Percentiles rank a stretch among this genome's conserved stretches.
These are phyloP conservation scores for Latrodectus geometricus DNA, from an alignment of 1,140 invertebrate genomes.

Conservation along the genomic window DNA sequence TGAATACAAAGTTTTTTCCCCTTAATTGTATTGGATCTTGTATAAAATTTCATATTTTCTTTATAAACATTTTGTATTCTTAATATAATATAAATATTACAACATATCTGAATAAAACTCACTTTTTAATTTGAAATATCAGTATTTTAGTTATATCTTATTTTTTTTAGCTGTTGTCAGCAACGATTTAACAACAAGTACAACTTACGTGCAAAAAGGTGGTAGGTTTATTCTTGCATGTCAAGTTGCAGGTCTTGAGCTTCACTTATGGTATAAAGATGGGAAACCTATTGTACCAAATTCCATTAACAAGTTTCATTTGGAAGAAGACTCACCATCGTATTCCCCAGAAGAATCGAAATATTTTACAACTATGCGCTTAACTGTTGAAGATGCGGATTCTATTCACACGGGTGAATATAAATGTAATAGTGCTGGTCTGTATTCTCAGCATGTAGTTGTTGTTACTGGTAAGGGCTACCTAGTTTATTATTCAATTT, in stretches of 20 bases:
- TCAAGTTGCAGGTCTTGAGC: constrained; percentile 27
- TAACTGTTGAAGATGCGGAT: constrained; percentile 49
- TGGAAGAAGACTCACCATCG: constrained; percentile 43
- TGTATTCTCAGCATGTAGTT: constrained; percentile 49
- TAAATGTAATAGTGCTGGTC: constrained; percentile 60
- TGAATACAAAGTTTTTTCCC: background rate
- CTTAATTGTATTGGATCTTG: background rate
- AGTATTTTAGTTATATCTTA: background rate
- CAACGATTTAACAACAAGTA: constrained; percentile 13
- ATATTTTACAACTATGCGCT: constrained; percentile 47
- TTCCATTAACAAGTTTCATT: constrained; percentile 48
- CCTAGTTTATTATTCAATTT: background rate
- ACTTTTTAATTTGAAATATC: no score
- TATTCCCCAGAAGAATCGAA: constrained; percentile 28
- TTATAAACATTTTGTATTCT: background rate
- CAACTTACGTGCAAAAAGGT: constrained; percentile 50
- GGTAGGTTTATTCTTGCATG: constrained; percentile 59
- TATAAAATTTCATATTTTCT: background rate
- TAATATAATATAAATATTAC: background rate
- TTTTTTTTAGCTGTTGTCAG: constrained; percentile 34
- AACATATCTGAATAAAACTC: no score
- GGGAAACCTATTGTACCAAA: constrained; percentile 49
- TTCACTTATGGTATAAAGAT: constrained; percentile 63
- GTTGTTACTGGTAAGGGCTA: constrained; percentile 61
- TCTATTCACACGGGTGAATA: constrained; percentile 61